phyloP scores from a whole-genome alignment of 2,113 vertebrate species.

The Sylvia atricapilla region DNA sequence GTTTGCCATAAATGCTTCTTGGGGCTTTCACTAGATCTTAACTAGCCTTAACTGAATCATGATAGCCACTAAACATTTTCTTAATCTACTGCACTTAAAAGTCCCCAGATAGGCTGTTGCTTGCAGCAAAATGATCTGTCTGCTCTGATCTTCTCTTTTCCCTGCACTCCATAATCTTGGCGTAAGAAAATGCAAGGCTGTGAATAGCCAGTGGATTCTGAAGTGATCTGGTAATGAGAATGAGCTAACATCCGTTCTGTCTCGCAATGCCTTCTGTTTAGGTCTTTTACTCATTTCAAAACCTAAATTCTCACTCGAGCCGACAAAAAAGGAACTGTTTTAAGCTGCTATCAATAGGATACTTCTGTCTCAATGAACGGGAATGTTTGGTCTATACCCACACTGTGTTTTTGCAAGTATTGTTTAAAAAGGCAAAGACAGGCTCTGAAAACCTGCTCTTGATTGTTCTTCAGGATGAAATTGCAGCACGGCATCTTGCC shows the following conservation, averaged over 20 bases:
- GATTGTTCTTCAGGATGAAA: not conserved
- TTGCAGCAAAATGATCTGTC: not conserved
- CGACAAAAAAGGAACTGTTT: not conserved
- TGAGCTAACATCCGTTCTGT: not conserved
- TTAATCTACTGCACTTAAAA: not conserved
- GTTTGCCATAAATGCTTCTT: not conserved
- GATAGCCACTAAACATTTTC: not conserved
- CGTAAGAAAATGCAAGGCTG: not conserved
- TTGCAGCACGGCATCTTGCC: not conserved
- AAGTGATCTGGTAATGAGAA: not conserved
- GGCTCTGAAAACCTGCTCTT: not conserved
- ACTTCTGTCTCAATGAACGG: not conserved
- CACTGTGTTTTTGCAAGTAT: not conserved
- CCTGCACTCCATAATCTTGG: not conserved
- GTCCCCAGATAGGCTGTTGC: not conserved
- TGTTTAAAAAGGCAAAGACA: not conserved
- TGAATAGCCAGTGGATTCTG: not conserved
- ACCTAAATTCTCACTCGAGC: not conserved
- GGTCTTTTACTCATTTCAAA: not conserved
- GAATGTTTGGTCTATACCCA: conserved; percentile 1
- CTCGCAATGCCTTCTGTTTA: not conserved
- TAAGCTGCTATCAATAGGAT: not conserved
- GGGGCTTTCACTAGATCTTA: not conserved
- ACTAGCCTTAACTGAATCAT: not conserved
- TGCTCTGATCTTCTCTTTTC: not conserved